A percentile compares a stretch with the other conserved stretches of the same genome.
These are phyloP conservation scores for Phylloscopus trochiloides DNA, from an alignment of 2,113 vertebrate species.

Conservation along the genomic window DNA sequence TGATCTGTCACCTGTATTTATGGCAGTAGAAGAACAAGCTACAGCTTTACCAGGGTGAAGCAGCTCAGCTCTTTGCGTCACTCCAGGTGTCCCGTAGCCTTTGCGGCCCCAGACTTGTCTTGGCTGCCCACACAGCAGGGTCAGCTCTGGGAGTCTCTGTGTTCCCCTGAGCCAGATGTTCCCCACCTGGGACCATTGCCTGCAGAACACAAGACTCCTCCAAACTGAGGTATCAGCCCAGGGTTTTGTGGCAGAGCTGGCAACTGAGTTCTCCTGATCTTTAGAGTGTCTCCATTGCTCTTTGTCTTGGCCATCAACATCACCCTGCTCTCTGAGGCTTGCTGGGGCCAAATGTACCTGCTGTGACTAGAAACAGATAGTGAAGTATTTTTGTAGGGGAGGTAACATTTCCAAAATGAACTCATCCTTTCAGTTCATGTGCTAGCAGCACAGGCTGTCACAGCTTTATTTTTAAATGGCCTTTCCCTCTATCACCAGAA, in stretches of 20 bases:
- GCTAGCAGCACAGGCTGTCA: not conserved
- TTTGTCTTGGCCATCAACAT: not conserved
- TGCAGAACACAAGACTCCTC: not conserved
- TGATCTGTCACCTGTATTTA: not conserved
- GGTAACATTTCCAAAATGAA: not conserved
- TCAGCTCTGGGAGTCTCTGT: not conserved
- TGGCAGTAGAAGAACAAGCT: not conserved
- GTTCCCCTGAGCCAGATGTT: not conserved
- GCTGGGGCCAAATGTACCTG: not conserved
- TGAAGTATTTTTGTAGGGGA: not conserved
- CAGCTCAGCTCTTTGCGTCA: not conserved
- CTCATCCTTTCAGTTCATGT: not conserved
- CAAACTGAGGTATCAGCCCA: not conserved
- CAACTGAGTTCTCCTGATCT: not conserved
- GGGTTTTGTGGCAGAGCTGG: not conserved
- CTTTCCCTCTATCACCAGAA: conserved; percentile 22
- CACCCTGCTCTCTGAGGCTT: not conserved
- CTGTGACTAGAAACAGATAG: not conserved
- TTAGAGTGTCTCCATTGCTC: not conserved
- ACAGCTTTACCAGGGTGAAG: not conserved
- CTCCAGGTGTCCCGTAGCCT: not conserved
- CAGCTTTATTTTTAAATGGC: conserved; percentile 57
- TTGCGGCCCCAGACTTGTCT: not conserved
- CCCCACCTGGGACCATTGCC: not conserved
- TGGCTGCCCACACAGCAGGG: not conserved